Conservation (phyloP, 2,888 invertebrate species). For the Nomada goodeniana region DNA sequence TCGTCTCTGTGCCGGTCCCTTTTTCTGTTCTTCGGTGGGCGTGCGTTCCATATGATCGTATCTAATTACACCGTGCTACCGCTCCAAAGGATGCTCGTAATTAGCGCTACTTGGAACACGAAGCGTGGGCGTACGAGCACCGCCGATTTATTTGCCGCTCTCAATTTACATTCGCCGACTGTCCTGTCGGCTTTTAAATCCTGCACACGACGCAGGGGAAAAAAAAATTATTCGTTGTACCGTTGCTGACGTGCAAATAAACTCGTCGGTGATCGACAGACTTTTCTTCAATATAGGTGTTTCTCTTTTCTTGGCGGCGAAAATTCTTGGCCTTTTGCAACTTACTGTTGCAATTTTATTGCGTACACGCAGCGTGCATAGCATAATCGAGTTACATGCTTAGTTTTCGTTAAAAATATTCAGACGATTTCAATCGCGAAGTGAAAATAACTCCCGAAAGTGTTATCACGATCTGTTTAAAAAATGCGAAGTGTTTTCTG, state of each 20-base stretch:
- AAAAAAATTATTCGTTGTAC: slow-evolving; percentile 1
- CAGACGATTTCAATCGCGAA: too few species aligned
- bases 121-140: slow-evolving; percentile 10
- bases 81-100: slow-evolving; percentile 42
- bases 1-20: neutral
- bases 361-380: too few species aligned
- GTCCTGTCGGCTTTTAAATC: neutral
- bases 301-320: too few species aligned
- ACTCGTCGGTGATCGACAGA: neutral
- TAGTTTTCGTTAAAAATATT: too few species aligned
- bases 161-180: slow-evolving; percentile 42
- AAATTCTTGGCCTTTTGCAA: too few species aligned
- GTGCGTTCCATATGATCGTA: slow-evolving; percentile 31
- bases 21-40: neutral
- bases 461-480: too few species aligned
- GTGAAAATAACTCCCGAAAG: too few species aligned
- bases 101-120: slow-evolving; percentile 43
- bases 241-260: slow-evolving; percentile 7
- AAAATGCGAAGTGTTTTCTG: too few species aligned
- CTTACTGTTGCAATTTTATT: too few species aligned
- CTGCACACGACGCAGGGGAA: neutral
- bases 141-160: slow-evolving; percentile 41
- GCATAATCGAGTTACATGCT: too few species aligned
- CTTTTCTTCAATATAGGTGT: neutral
- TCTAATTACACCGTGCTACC: slow-evolving; percentile 42